Evolutionary conservation across 2,113 vertebrate genomes (phyloP), one percentile per base, ranked within the genome.

Genomic region (Leptodactylus fuscus): DNA sequence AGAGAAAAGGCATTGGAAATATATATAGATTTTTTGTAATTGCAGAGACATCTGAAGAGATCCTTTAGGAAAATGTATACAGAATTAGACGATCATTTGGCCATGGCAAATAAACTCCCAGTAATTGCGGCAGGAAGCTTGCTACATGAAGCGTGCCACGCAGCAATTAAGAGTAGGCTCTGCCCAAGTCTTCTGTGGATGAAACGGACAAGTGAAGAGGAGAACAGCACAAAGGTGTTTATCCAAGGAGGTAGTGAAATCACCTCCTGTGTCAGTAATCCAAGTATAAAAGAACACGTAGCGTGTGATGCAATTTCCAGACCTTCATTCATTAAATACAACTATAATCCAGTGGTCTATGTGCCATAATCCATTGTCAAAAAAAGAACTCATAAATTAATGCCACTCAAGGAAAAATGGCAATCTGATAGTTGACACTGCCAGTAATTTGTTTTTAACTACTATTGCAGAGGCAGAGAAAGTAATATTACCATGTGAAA

Each of bases 181-280:
- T 58, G 55, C n/a, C 12, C 32, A 3, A 55, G 51, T n/a, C 11
- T 79, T 60, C 51, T 79, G 76, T 7, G 5, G 38, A 24, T 16
- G 55, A 24, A 62, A 62, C 13, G 36, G 48, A 27, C 77, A 62
- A 62, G 16, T 27, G 36, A 38, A 62, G 34, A 58, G 53, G 34
- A 58, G 76, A 44, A 38, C 34, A 80, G 77, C 34, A 80, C 77
- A 80, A 80, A 80, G 77, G 77, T 41, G 77, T 80, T 80, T 80
- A 80, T 80, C 53, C 77, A 80, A 41, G 34, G 53, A 41, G 77
- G 77, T 80, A 80, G 55, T 80, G 77, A 80, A 79, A 80, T 80
- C 77, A 80, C 77, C 77, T 80, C 77, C 77, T 60, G 55, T 80
- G 51, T 80, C 58, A 41, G 53, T 62, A 80, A 62, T 80, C 77